These are phyloP conservation scores for Melopsittacus undulatus DNA, from an alignment of 2,797 vertebrate species.

Conservation along the genomic window DNA sequence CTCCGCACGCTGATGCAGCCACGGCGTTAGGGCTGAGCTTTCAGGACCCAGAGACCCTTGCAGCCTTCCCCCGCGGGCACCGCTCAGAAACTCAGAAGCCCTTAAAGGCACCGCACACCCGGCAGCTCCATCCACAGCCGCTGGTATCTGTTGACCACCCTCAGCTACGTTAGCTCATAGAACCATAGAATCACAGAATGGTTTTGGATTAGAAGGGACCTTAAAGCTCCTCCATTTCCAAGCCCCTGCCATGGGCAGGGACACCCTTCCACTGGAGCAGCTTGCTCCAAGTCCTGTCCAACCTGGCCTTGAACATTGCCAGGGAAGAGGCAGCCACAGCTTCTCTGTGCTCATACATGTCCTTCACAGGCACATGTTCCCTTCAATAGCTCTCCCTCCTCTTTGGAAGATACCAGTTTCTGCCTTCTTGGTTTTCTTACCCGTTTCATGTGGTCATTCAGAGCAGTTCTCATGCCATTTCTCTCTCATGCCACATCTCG, in stretches of 20 bases:
- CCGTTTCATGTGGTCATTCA: conserved; percentile 93
- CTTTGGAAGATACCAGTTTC: background rate
- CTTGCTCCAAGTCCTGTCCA: background rate
- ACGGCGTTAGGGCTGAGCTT: no score
- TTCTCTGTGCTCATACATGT: background rate
- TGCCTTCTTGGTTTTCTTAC: conserved; percentile 60
- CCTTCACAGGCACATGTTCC: background rate
- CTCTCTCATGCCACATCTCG: conserved; percentile 90
- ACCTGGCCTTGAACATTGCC: background rate
- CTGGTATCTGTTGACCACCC: fast-evolving
- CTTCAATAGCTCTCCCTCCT: background rate
- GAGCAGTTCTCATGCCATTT: conserved; percentile 87
- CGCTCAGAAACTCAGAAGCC: no score
- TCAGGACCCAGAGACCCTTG: no score
- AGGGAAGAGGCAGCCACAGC: background rate
- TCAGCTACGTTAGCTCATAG: background rate
- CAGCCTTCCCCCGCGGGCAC: no score
- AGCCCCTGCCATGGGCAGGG: background rate
- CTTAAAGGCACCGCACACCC: background rate
- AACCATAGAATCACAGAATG: no score
- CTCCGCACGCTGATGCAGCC: no score
- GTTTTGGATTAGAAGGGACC: background rate
- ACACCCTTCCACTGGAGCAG: background rate
- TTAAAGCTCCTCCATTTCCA: background rate
- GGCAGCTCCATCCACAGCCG: background rate